Evolutionary conservation across 2,888 invertebrate genomes (phyloP).

Genomic region (Philereme transversata): DNA sequence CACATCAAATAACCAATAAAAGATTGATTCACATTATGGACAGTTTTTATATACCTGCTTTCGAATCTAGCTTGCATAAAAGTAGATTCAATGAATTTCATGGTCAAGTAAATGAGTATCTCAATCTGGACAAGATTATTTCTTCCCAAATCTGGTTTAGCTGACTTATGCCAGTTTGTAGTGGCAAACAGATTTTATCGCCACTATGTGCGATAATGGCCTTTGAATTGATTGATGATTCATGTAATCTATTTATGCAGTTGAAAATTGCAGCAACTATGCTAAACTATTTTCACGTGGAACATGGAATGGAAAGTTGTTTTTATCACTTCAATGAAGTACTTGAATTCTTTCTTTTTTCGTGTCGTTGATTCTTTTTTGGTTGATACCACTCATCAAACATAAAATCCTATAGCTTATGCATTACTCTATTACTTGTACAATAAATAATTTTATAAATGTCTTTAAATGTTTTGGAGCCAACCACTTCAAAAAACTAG

Average conservation of each 20-base stretch:
- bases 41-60: too few species aligned
- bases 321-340: neutral
- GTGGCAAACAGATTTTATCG: conserved; percentile 16
- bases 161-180: conserved; percentile 27
- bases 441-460: too few species aligned
- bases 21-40: too few species aligned
- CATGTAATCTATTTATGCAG: conserved; percentile 2
- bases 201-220: conserved; percentile 3
- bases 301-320: neutral
- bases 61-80: too few species aligned
- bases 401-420: too few species aligned
- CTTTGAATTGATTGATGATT: conserved; percentile 13
- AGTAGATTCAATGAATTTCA: neutral
- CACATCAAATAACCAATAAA: too few species aligned
- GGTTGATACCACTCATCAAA: neutral
- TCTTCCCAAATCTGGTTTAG: conserved; percentile 31
- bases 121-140: conserved; percentile 9
- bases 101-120: neutral
- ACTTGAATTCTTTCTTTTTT: too few species aligned
- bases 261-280: conserved; percentile 7
- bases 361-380: neutral
- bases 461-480: too few species aligned
- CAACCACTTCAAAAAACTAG: too few species aligned
- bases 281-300: neutral
- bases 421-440: too few species aligned